These are phyloP conservation scores for Xestia ashworthii DNA, from an alignment of 2,888 invertebrate genomes.

Conservation along the genomic window DNA sequence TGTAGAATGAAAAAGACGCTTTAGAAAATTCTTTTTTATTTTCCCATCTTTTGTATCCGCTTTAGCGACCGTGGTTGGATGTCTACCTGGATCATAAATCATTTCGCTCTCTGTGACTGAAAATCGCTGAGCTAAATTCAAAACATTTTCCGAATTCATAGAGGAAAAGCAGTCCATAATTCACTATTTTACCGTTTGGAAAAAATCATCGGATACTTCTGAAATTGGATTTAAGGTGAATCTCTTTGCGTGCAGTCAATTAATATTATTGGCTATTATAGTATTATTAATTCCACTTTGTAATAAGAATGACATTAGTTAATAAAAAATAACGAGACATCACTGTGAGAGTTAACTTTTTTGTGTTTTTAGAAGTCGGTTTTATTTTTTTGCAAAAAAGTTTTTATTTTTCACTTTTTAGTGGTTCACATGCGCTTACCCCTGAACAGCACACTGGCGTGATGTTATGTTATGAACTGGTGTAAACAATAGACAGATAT, in stretches of 20 bases:
- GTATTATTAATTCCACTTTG: background rate
- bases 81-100: conserved; percentile 55
- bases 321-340: no score
- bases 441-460: no score
- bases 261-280: conserved; percentile 7
- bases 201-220: background rate
- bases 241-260: background rate
- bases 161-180: conserved; percentile 22
- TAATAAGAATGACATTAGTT: no score
- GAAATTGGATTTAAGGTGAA: background rate
- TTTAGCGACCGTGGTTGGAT: conserved; percentile 30
- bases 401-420: no score
- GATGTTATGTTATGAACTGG: no score
- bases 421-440: no score
- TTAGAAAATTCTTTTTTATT: conserved; percentile 30
- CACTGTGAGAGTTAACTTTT: no score
- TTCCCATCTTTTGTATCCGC: conserved; percentile 28
- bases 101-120: conserved; percentile 38
- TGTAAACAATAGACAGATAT: no score
- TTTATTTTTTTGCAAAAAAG: no score
- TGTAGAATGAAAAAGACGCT: conserved; percentile 2
- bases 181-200: background rate
- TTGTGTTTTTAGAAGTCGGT: no score
- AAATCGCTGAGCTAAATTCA: conserved; percentile 44
- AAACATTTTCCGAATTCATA: conserved; percentile 48